Evolutionary conservation across 2,797 vertebrate genomes (phyloP).

Genomic region (Sus cebifrons): DNA sequence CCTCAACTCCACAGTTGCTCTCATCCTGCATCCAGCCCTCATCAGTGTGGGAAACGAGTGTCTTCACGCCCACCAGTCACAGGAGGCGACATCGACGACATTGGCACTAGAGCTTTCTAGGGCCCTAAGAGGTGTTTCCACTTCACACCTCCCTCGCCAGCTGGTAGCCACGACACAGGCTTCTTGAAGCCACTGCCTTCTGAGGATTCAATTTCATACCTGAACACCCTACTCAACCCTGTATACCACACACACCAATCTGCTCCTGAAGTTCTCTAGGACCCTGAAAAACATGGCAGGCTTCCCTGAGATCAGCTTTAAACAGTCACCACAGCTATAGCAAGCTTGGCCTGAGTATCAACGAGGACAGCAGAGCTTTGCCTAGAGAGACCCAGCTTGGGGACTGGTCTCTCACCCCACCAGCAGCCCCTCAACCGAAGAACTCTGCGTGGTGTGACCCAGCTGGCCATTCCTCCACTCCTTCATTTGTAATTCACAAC

Average conservation of each 20-base stretch:
- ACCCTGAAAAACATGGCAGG: not conserved
- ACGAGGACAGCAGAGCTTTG: not conserved
- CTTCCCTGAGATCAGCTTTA: not conserved
- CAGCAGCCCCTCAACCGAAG: not conserved
- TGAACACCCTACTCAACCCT: not conserved
- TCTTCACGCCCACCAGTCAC: not conserved
- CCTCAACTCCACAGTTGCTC: not conserved
- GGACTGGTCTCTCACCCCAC: not conserved
- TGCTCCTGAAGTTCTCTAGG: not conserved
- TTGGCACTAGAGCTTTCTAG: not conserved
- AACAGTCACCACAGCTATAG: not conserved
- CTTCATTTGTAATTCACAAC: not conserved
- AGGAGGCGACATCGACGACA: fast-evolving
- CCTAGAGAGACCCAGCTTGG: not conserved
- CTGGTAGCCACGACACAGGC: not conserved
- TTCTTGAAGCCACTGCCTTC: not conserved
- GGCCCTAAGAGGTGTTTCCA: not conserved
- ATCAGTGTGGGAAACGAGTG: not conserved
- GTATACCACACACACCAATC: not conserved
- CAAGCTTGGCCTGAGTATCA: not conserved
- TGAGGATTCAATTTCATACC: not conserved
- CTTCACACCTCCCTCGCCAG: not conserved
- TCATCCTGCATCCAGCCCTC: not conserved
- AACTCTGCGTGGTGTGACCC: not conserved
- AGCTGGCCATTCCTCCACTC: not conserved